phyloP scores from a whole-genome alignment of 1,140 invertebrate species.

The Trichonephila clavata region DNA sequence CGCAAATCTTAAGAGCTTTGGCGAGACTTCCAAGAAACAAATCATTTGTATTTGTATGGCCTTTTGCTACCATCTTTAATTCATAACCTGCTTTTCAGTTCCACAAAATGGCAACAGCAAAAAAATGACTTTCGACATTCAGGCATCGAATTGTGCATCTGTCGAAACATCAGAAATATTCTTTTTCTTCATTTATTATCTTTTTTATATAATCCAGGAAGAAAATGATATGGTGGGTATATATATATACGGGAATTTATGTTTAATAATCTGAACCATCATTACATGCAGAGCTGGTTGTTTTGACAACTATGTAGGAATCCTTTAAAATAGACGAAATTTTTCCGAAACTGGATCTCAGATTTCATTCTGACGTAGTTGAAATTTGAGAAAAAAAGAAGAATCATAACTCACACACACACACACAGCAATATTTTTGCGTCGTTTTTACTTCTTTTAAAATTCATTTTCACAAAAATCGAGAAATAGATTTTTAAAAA shows the following conservation, averaged over 20 bases:
- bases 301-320: conserved; percentile 39
- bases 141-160: conserved; percentile 4
- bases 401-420: too few relatives aligned
- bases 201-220: conserved; percentile 2
- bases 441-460: not conserved
- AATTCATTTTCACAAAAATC: too few relatives aligned
- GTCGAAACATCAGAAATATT: not conserved
- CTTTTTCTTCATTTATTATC: conserved; percentile 29
- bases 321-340: not conserved
- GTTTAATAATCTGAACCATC: not conserved
- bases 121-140: conserved; percentile 26
- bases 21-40: conserved; percentile 11
- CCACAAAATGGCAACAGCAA: not conserved
- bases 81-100: conserved; percentile 56
- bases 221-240: not conserved
- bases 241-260: conserved; percentile 9
- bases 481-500: too few relatives aligned
- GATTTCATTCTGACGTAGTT: conserved; percentile 17
- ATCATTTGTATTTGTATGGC: conserved; percentile 11
- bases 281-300: conserved; percentile 2
- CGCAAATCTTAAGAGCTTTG: conserved; percentile 17
- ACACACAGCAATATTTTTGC: too few relatives aligned
- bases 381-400: not conserved
- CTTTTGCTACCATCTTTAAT: conserved; percentile 58
- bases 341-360: not conserved